A percentile compares a stretch with the other conserved stretches of the same genome.
Evolutionary conservation across 2,113 vertebrate species (phyloP).

Genomic region (Aleadryas rufinucha): DNA sequence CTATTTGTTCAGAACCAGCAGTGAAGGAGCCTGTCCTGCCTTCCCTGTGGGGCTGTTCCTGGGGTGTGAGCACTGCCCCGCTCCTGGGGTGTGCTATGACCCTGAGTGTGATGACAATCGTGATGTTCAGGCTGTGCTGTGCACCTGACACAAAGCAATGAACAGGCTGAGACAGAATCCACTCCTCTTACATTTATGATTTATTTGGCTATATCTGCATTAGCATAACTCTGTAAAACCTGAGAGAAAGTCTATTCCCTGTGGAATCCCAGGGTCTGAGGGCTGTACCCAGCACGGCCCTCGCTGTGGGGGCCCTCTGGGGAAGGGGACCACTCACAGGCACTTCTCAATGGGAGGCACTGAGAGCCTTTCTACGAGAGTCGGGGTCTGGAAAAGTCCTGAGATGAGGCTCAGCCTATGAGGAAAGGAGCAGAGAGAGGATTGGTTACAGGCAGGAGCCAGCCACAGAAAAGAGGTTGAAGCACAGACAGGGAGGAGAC

Average conservation of each 20-base stretch:
- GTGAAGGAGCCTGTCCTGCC: neutral
- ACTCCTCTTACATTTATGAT: neutral
- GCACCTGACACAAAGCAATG: neutral
- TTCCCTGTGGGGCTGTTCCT: neutral
- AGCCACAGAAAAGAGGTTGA: neutral
- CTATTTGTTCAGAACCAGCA: neutral
- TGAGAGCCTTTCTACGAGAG: conserved; percentile 60
- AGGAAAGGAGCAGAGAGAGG: neutral
- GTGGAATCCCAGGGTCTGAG: neutral
- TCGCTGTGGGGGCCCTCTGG: conserved; percentile 47
- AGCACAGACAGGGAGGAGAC: neutral
- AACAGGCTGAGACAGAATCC: neutral
- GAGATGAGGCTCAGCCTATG: conserved; percentile 78
- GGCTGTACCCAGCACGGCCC: neutral
- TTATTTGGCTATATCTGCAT: conserved; percentile 1
- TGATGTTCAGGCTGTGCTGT: neutral
- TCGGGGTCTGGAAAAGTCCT: conserved; percentile 79
- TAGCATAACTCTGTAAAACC: neutral
- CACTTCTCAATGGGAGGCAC: conserved; percentile 58
- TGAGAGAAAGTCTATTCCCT: neutral
- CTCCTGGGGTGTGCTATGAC: too few species aligned
- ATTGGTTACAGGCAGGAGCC: neutral
- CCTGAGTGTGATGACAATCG: rapidly evolving
- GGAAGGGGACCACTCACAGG: conserved; percentile 38
- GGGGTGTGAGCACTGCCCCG: neutral